Conservation (phyloP, 2,113 vertebrate genomes). For the Cebus imitator region DNA sequence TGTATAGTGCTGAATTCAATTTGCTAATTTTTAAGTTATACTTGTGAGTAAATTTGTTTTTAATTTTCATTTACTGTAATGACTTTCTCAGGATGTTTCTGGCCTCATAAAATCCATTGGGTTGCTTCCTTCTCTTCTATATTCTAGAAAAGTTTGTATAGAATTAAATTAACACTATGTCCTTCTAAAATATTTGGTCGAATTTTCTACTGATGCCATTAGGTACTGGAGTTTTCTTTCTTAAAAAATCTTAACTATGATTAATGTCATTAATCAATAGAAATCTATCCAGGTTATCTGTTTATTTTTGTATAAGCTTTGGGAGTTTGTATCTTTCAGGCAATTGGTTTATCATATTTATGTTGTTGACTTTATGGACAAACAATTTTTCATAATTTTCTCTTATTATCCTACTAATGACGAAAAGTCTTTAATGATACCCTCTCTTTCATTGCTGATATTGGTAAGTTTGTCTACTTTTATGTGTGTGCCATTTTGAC, state of each 20-base stretch:
- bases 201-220: not conserved
- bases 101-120: not conserved
- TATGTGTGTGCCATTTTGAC: not conserved
- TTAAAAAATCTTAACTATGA: not conserved
- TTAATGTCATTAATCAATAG: not conserved
- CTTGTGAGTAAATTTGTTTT: not conserved
- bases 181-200: not conserved
- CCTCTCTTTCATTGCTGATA: not conserved
- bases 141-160: not conserved
- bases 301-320: not conserved
- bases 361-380: not conserved
- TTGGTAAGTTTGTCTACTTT: not conserved
- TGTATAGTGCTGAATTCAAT: not conserved
- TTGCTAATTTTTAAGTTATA: not conserved
- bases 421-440: not conserved
- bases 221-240: not conserved
- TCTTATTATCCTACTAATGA: not conserved
- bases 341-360: not conserved
- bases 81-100: not conserved
- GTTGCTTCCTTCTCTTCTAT: not conserved
- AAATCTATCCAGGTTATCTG: not conserved
- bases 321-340: not conserved
- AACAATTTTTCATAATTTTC: not conserved
- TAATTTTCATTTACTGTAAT: not conserved
- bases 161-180: not conserved